Percentiles rank a stretch among this genome's conserved stretches.
Conservation (phyloP, 2,113 vertebrate genomes). For the Chamaetylas fuelleborni region DNA sequence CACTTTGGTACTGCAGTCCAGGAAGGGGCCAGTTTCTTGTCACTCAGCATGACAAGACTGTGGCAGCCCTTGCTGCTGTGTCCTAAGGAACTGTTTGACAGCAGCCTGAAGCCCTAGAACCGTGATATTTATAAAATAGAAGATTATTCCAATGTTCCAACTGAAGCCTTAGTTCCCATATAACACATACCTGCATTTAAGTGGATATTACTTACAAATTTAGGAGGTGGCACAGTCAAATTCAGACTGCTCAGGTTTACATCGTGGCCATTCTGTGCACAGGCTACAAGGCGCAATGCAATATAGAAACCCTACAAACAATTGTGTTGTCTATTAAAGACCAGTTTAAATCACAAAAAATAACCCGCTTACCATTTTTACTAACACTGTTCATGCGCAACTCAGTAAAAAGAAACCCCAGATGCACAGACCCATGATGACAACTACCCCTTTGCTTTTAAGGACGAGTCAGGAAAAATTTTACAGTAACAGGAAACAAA, state of each 20-base stretch:
- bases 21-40: neutral
- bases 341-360: neutral
- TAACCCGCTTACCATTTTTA: neutral
- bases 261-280: slow-evolving; percentile 92
- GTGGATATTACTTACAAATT: slow-evolving; percentile 85
- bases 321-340: neutral
- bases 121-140: neutral
- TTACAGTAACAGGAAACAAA: neutral
- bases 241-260: slow-evolving; percentile 84
- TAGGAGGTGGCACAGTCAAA: slow-evolving; percentile 86
- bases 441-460: neutral
- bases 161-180: neutral
- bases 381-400: neutral
- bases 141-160: neutral
- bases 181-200: neutral
- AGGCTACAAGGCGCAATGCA: slow-evolving; percentile 89
- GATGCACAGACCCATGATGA: neutral
- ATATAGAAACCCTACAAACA: slow-evolving; percentile 88
- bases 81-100: neutral
- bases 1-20: neutral
- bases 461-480: neutral
- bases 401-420: neutral
- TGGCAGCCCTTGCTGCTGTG: neutral
- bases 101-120: neutral
- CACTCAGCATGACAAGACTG: neutral